Conservation (phyloP, 2,113 vertebrate species). For the Scomber colias region DNA sequence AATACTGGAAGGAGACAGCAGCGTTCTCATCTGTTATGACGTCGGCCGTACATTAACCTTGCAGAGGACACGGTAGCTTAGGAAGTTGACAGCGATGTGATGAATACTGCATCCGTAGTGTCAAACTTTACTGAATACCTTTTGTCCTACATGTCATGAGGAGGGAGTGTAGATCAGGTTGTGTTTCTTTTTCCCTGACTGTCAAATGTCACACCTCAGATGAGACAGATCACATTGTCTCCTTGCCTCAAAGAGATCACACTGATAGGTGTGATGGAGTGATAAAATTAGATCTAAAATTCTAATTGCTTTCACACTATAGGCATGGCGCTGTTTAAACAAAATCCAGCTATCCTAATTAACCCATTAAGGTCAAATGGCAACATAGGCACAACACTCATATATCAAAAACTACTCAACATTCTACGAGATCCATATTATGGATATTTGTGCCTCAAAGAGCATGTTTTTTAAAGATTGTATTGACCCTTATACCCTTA, state of each 20-base stretch:
- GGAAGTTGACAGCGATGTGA: constrained; percentile 65
- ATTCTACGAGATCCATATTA: neutral
- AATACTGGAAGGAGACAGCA: neutral
- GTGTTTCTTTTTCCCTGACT: constrained; percentile 29
- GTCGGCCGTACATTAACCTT: constrained; percentile 64
- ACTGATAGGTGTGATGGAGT: neutral
- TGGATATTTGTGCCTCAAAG: neutral
- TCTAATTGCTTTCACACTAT: neutral
- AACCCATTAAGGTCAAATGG: neutral
- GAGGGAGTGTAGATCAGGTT: constrained; percentile 24
- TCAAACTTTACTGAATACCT: constrained; percentile 46
- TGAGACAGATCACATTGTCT: constrained; percentile 1
- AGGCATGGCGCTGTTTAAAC: neutral
- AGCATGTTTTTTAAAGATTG: neutral
- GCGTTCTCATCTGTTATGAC: constrained; percentile 33
- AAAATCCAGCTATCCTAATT: neutral
- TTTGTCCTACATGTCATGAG: constrained; percentile 45
- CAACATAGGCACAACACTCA: neutral
- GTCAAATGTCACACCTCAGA: constrained; percentile 48
- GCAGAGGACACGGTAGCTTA: constrained; percentile 49
- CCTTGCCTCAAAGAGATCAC: neutral
- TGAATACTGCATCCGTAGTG: constrained; percentile 51
- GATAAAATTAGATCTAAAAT: neutral
- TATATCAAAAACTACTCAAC: neutral
- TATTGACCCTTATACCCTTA: neutral